These are phyloP conservation scores for Melangyna quadrimaculata DNA, from an alignment of 2,888 invertebrate genomes.

Conservation along the genomic window DNA sequence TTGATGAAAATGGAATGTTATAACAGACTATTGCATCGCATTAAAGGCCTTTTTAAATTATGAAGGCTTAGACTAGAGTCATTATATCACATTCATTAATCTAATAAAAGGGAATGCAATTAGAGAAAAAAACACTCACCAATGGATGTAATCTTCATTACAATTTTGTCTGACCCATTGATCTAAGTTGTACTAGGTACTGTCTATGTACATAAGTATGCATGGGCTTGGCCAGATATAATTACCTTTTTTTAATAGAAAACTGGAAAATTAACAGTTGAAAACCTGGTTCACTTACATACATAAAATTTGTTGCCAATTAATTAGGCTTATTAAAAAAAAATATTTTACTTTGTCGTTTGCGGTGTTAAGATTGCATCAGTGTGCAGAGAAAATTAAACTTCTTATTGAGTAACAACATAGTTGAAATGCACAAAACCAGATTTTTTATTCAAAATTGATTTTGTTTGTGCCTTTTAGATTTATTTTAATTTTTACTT, in stretches of 20 bases:
- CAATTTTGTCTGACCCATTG: conserved; percentile 7
- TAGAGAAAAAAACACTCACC: not conserved
- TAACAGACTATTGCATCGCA: not conserved
- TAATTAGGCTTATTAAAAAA: not conserved
- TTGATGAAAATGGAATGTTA: not conserved
- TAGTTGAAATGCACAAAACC: not conserved
- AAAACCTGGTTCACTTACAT: not conserved
- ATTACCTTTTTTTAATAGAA: not conserved
- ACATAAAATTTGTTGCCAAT: not conserved
- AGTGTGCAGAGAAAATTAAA: not conserved
- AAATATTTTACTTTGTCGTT: not conserved
- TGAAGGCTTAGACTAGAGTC: not conserved
- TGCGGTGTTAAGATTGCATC: not conserved
- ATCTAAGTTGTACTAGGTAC: not conserved
- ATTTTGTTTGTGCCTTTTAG: no score
- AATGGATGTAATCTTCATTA: not conserved
- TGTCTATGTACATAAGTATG: not conserved
- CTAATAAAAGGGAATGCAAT: not conserved
- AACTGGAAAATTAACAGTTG: not conserved
- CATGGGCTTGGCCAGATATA: not conserved
- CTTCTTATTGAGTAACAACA: not conserved
- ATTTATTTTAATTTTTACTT: no score
- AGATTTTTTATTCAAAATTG: not conserved
- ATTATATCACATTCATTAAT: not conserved
- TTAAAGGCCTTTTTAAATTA: not conserved